Conservation (phyloP, 2,888 invertebrate species). For the Andrena camellia region DNA sequence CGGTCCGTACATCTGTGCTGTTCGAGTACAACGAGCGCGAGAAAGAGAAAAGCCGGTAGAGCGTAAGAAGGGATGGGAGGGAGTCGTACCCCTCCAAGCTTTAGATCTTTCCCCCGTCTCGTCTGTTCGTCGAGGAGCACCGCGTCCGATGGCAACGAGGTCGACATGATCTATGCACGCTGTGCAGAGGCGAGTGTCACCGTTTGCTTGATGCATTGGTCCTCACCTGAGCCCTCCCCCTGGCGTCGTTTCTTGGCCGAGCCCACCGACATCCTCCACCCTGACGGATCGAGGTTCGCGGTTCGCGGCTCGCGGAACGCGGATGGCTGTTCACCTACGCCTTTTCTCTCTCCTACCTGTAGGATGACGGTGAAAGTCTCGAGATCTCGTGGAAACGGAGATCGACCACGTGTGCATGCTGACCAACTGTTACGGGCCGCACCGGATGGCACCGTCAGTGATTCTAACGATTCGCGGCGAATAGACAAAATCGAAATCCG, state of each 20-base stretch:
- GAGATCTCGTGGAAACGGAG: not conserved
- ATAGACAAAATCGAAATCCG: not conserved
- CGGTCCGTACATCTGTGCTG: conserved; percentile 73
- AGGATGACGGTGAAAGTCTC: not conserved
- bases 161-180: conserved; percentile 80
- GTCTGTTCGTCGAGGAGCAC: conserved; percentile 55
- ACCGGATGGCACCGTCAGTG: too few relatives aligned
- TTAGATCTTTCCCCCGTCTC: conserved; percentile 61
- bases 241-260: conserved; percentile 47
- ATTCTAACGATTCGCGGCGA: not conserved
- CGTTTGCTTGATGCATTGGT: conserved; percentile 80
- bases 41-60: conserved; percentile 60
- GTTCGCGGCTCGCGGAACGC: not conserved
- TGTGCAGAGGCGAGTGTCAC: conserved; percentile 77
- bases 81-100: conserved; percentile 51
- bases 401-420: not conserved
- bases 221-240: conserved; percentile 71
- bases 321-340: not conserved
- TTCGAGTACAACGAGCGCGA: conserved; percentile 50
- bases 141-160: conserved; percentile 73
- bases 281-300: conserved; percentile 29
- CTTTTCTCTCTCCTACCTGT: not conserved
- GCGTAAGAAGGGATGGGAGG: conserved; percentile 35
- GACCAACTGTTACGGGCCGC: too few relatives aligned
- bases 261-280: conserved; percentile 36